Evolutionary conservation across 2,113 vertebrate genomes (phyloP).

Genomic region (Cnemophilus loriae): DNA sequence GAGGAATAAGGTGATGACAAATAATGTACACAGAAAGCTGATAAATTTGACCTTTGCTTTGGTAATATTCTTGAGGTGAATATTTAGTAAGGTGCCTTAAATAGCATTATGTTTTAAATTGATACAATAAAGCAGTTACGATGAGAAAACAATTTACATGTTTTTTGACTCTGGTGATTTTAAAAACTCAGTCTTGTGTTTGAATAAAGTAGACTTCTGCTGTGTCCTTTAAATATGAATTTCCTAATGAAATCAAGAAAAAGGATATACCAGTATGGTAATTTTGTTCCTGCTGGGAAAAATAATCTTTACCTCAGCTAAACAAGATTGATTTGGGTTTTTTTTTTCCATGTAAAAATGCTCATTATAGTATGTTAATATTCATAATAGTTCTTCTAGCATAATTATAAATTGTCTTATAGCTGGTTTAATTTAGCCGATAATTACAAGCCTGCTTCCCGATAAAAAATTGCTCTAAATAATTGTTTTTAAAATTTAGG

Average conservation of each 20-base stretch:
- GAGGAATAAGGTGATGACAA: background rate
- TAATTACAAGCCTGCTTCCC: background rate
- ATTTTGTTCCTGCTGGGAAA: background rate
- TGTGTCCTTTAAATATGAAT: background rate
- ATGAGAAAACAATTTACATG: background rate
- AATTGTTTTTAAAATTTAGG: background rate
- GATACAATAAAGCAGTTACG: background rate
- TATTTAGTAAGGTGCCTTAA: background rate
- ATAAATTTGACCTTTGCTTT: background rate
- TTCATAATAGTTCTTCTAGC: background rate
- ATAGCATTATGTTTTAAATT: background rate
- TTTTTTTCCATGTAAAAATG: background rate
- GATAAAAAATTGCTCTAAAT: background rate
- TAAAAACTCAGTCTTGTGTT: background rate
- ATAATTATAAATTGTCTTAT: background rate
- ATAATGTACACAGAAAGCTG: background rate
- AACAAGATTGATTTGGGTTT: background rate
- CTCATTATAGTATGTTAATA: background rate
- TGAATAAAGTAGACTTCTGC: background rate
- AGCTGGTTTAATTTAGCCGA: background rate
- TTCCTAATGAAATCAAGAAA: background rate
- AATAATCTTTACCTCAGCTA: background rate
- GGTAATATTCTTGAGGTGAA: background rate
- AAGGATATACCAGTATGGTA: background rate
- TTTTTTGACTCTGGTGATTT: background rate